phyloP scores from a whole-genome alignment of 2,888 invertebrate species.

The Volucella bombylans region DNA sequence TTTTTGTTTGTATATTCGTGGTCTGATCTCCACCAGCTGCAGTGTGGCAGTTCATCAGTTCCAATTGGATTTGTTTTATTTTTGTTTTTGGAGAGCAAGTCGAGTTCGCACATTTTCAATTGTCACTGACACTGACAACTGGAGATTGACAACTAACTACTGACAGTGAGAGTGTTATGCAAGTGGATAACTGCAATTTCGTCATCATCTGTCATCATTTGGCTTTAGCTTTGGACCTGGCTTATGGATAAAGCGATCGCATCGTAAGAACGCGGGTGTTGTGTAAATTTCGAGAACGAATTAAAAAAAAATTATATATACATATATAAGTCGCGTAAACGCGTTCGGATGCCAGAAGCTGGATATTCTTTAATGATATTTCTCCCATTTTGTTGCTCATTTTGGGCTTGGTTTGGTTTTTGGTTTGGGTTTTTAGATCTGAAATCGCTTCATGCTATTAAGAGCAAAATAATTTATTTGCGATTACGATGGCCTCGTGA shows the following conservation, averaged over 20 bases:
- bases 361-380: too few relatives aligned
- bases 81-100: neutral
- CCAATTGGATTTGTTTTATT: conserved; percentile 28
- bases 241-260: conserved; percentile 30
- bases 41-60: neutral
- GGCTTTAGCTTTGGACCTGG: conserved; percentile 33
- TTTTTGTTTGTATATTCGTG: conserved; percentile 2
- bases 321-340: neutral
- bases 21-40: neutral
- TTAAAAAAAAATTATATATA: neutral
- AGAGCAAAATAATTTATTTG: conserved; percentile 4
- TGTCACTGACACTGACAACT: conserved; percentile 8
- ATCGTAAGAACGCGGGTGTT: conserved; percentile 16
- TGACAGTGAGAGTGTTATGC: conserved; percentile 23
- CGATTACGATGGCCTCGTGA: neutral
- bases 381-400: too few relatives aligned
- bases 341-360: too few relatives aligned
- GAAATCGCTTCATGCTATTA: neutral
- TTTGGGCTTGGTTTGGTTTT: too few relatives aligned
- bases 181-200: conserved; percentile 57
- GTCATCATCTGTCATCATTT: conserved; percentile 56
- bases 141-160: neutral
- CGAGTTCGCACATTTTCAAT: neutral
- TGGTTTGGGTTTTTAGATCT: too few relatives aligned
- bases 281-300: neutral